A percentile compares a stretch with the other conserved stretches of the same genome.
phyloP scores from a whole-genome alignment of 2,797 vertebrate species.

The Heterohyrax brucei region DNA sequence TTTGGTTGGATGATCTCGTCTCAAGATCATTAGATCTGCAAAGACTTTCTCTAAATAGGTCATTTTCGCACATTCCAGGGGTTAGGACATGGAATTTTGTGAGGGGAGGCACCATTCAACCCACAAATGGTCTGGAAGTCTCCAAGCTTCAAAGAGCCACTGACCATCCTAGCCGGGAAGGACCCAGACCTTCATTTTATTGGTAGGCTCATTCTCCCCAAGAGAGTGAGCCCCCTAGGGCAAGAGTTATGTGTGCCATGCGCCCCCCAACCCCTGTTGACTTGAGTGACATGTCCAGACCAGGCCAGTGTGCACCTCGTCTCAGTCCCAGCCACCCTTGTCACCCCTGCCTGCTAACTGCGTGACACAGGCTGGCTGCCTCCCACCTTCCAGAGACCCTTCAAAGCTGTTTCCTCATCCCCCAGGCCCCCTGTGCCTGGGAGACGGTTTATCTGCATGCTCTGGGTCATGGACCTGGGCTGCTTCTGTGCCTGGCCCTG shows the following conservation, averaged over 20 bases:
- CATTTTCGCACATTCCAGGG: not conserved
- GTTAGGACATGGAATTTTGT: not conserved
- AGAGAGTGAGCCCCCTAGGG: rapidly evolving
- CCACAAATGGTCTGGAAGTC: not conserved
- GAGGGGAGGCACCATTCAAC: not conserved
- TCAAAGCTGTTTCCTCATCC: no score
- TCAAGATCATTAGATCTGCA: not conserved
- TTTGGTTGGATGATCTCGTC: not conserved
- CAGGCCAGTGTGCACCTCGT: rapidly evolving
- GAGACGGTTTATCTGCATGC: not conserved
- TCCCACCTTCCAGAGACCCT: not conserved
- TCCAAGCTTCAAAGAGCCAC: not conserved
- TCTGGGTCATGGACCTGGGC: no score
- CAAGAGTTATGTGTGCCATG: not conserved
- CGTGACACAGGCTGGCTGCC: not conserved
- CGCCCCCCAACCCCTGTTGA: not conserved
- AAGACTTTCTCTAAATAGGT: not conserved
- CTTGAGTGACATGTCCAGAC: not conserved
- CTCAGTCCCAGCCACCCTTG: rapidly evolving
- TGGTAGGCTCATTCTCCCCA: rapidly evolving
- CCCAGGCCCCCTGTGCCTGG: not conserved
- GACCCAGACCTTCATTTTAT: not conserved
- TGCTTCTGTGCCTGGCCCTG: no score
- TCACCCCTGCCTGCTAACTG: not conserved
- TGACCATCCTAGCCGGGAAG: not conserved